These are phyloP conservation scores for Thripadectes ignobilis DNA, from an alignment of 2,797 vertebrate genomes.

Conservation along the genomic window DNA sequence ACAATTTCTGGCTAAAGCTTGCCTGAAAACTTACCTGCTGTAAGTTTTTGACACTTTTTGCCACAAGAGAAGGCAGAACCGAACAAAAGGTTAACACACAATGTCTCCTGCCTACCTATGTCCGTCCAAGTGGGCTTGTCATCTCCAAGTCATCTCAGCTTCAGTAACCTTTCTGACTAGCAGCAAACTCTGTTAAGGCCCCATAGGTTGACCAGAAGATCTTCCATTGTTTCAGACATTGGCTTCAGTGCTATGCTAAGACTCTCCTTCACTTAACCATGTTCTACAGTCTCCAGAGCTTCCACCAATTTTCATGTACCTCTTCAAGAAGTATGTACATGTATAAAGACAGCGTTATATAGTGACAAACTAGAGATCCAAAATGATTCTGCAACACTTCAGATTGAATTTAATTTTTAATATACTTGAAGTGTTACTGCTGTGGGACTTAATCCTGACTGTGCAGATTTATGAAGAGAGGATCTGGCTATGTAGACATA, in stretches of 20 bases:
- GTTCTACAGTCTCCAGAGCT: neutral
- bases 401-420: neutral
- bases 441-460: neutral
- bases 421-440: neutral
- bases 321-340: neutral
- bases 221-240: neutral
- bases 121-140: neutral
- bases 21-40: neutral
- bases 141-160: neutral
- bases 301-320: neutral
- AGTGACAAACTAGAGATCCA: neutral
- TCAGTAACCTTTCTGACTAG: neutral
- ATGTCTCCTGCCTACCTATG: neutral
- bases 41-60: neutral
- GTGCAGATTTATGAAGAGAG: neutral
- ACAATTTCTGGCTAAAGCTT: neutral
- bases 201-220: neutral
- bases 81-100: neutral
- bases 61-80: neutral
- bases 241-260: neutral
- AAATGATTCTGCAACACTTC: neutral
- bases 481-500: neutral
- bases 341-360: neutral
- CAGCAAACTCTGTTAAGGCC: neutral
- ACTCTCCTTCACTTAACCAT: neutral